These are phyloP conservation scores for Pseudanteris insignis DNA, from an alignment of 2,888 invertebrate species.

Conservation along the genomic window DNA sequence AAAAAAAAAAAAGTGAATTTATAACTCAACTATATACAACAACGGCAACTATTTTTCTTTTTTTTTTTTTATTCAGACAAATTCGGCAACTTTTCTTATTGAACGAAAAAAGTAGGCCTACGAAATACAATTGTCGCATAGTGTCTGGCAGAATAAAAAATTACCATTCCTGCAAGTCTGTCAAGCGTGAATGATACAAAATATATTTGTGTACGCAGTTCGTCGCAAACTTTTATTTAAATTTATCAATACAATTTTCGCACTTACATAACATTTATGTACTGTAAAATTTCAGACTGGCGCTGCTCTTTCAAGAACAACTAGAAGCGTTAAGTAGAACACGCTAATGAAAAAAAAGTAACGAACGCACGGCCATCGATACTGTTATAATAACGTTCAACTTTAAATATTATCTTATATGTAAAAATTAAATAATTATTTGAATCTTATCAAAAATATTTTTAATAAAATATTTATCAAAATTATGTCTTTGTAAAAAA, in stretches of 20 bases:
- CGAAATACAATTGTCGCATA: constrained; percentile 5
- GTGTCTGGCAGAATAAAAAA: neutral
- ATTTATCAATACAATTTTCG: constrained; percentile 5
- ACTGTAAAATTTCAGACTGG: constrained; percentile 4
- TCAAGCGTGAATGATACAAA: constrained; percentile 19
- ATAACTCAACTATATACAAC: constrained; percentile 23
- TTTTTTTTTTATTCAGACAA: constrained; percentile 9
- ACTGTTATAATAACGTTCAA: too few relatives aligned
- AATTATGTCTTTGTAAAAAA: too few relatives aligned
- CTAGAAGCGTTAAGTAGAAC: constrained; percentile 6
- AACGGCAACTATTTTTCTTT: neutral
- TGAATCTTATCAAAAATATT: too few relatives aligned
- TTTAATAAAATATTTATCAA: too few relatives aligned
- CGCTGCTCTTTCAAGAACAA: constrained; percentile 9
- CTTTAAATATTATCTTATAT: too few relatives aligned
- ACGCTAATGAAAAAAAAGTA: constrained; percentile 6
- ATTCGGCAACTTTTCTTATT: neutral
- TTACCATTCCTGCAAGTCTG: constrained; percentile 5
- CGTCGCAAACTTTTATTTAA: neutral
- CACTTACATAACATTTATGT: constrained; percentile 11
- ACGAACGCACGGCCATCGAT: neutral
- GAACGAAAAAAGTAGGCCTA: neutral
- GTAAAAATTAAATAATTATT: too few relatives aligned
- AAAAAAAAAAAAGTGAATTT: too few relatives aligned
- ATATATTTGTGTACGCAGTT: constrained; percentile 12